Evolutionary conservation across 2,113 vertebrate species (phyloP).

Genomic region (Ameiurus melas): DNA sequence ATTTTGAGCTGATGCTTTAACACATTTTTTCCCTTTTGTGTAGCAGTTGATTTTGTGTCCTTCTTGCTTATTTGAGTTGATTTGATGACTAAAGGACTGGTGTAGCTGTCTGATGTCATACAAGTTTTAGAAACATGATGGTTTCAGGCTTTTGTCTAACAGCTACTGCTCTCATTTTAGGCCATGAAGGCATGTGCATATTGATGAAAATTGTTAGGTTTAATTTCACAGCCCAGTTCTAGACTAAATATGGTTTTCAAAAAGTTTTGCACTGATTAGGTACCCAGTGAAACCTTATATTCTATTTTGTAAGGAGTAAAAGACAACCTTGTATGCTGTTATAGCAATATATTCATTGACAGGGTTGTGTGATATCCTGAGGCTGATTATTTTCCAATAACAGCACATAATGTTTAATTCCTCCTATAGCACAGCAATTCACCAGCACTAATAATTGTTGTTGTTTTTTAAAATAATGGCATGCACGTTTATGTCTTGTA

Average conservation of each 20-base stretch:
- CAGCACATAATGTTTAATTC: background rate
- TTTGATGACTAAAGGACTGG: background rate
- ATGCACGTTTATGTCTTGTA: background rate
- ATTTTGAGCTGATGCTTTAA: conserved; percentile 42
- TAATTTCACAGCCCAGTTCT: background rate
- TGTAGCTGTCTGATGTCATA: background rate
- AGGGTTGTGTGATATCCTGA: background rate
- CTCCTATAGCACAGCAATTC: background rate
- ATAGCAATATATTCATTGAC: background rate
- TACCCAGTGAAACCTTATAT: background rate
- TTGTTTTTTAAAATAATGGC: background rate
- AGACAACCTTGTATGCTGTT: background rate
- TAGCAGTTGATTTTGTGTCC: background rate
- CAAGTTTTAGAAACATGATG: background rate
- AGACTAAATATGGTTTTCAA: background rate
- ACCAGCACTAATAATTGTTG: background rate
- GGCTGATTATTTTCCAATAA: background rate
- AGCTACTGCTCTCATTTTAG: background rate
- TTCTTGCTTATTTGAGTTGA: background rate
- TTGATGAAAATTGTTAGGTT: background rate
- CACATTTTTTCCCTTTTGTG: conserved; percentile 6
- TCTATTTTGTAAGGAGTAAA: background rate
- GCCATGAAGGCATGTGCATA: background rate
- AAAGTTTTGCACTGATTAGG: background rate
- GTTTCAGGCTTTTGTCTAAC: background rate